Evolutionary conservation across 1,140 invertebrate species (phyloP).

Genomic region (Lethrus apterus): DNA sequence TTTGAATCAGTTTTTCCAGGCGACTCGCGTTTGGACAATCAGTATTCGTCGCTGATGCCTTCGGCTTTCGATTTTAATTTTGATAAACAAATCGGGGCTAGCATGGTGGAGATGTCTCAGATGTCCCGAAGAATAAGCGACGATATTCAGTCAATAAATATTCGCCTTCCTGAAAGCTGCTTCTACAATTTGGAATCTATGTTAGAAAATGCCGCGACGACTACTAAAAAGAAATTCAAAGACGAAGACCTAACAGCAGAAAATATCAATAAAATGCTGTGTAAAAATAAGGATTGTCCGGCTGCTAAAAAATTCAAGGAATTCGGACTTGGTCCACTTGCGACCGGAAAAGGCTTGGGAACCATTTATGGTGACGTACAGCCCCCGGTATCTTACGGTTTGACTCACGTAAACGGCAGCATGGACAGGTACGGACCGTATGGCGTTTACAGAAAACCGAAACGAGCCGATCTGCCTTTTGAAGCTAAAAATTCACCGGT

Average conservation of each 20-base stretch:
- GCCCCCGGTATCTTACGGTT: conserved; percentile 29
- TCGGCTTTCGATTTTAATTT: conserved; percentile 8
- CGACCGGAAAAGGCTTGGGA: conserved; percentile 31
- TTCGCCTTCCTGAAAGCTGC: no score
- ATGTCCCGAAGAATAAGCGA: conserved; percentile 6
- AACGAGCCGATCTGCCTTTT: conserved; percentile 29
- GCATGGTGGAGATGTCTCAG: conserved; percentile 3
- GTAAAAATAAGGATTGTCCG: conserved; percentile 36
- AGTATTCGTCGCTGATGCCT: neutral
- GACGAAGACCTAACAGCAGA: conserved; percentile 26
- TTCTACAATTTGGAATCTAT: no score
- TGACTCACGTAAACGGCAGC: conserved; percentile 37
- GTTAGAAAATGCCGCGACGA: neutral
- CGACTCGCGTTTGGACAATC: neutral
- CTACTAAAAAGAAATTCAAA: neutral
- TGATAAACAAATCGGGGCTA: no score
- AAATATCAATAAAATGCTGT: conserved; percentile 29
- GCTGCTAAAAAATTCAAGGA: conserved; percentile 35
- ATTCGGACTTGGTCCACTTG: conserved; percentile 37
- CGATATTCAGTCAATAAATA: no score
- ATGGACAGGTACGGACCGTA: conserved; percentile 36
- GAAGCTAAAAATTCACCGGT: conserved; percentile 20
- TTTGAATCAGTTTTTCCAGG: neutral
- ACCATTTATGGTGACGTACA: conserved; percentile 28
- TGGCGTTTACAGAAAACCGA: conserved; percentile 32